Conservation (phyloP, 2,113 vertebrate species). For the Canis aureus region DNA sequence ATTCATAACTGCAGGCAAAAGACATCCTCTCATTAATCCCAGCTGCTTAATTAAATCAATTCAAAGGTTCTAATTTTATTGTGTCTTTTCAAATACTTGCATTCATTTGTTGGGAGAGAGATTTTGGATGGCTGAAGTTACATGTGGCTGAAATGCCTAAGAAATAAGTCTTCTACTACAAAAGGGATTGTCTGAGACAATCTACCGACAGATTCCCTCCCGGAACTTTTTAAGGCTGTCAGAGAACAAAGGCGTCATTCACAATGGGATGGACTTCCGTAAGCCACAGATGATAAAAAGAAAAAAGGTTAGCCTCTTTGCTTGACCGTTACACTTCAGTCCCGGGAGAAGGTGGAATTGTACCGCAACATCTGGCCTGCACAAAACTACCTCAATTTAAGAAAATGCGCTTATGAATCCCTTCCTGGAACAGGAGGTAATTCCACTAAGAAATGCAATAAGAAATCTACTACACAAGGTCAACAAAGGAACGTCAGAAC, state of each 20-base stretch:
- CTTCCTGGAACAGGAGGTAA: slow-evolving; percentile 25
- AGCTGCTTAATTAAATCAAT: slow-evolving; percentile 76
- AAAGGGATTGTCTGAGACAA: slow-evolving; percentile 9
- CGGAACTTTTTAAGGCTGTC: neutral
- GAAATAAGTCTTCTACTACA: neutral
- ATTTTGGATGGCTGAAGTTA: slow-evolving; percentile 58
- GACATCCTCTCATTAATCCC: slow-evolving; percentile 60
- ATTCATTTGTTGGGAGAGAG: neutral
- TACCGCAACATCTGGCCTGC: neutral
- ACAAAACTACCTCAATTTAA: neutral
- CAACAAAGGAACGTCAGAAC: neutral
- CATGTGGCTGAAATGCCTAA: slow-evolving; percentile 29
- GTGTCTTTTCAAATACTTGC: slow-evolving; percentile 64
- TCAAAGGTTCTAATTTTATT: slow-evolving; percentile 78
- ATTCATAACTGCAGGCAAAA: slow-evolving; percentile 59
- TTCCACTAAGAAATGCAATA: neutral
- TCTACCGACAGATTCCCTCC: neutral
- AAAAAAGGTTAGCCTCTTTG: neutral
- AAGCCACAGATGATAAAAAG: neutral
- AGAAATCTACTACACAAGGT: neutral
- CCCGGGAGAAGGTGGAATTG: neutral
- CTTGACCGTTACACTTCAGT: neutral
- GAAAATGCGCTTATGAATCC: neutral
- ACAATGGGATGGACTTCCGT: neutral
- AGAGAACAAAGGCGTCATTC: slow-evolving; percentile 15